These are phyloP conservation scores for Drosophila limbata DNA, from an alignment of 2,888 invertebrate species.

Conservation along the genomic window DNA sequence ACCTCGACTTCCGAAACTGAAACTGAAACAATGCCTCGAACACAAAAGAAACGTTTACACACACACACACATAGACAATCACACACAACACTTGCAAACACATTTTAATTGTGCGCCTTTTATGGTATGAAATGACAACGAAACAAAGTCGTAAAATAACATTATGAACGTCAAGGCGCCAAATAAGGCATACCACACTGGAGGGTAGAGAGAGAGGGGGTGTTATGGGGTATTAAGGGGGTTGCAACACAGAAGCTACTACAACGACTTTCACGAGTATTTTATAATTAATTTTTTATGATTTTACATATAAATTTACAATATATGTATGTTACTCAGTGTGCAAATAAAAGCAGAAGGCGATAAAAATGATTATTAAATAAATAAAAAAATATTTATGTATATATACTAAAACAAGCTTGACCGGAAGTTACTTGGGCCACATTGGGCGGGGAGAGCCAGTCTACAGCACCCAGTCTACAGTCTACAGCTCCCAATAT, in stretches of 20 bases:
- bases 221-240: background rate
- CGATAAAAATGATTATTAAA: slow-evolving; percentile 46
- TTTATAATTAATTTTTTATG: slow-evolving; percentile 71
- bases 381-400: background rate
- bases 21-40: slow-evolving; percentile 58
- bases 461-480: slow-evolving; percentile 21
- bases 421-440: slow-evolving; percentile 69
- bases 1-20: slow-evolving; percentile 69
- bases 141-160: slow-evolving; percentile 77
- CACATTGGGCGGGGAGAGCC: slow-evolving; percentile 65
- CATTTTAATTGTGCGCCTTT: slow-evolving; percentile 76
- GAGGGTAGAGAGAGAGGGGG: background rate
- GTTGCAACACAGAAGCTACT: slow-evolving; percentile 61
- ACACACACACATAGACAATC: slow-evolving; percentile 8
- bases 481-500: slow-evolving; percentile 10
- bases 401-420: slow-evolving; percentile 55
- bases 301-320: slow-evolving; percentile 50
- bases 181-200: slow-evolving; percentile 63
- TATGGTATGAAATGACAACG: slow-evolving; percentile 77
- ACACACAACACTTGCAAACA: slow-evolving; percentile 37
- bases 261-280: slow-evolving; percentile 71
- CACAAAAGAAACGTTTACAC: slow-evolving; percentile 64
- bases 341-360: slow-evolving; percentile 72
- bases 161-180: slow-evolving; percentile 79
- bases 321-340: slow-evolving; percentile 42